Base-by-base conservation (phyloP, 2,888 invertebrate genomes). In the Leptinotarsa peninsularis region DNA sequence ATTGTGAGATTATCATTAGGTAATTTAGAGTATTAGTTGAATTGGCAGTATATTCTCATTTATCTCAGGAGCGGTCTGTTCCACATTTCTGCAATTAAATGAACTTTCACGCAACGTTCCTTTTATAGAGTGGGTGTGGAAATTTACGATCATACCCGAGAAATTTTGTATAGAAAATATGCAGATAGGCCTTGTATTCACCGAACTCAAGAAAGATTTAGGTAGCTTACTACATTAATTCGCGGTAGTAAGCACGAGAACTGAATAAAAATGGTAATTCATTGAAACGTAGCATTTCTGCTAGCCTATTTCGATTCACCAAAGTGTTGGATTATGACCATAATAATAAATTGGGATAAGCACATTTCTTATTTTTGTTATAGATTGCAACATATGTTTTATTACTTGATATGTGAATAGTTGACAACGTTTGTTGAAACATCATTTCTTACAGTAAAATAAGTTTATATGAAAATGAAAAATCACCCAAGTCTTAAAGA, bases 61-160 rank as follows among this genome's bases (percentile, higher is more conserved):
- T 4, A 13, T 23, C 21, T 23, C 58, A 23, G 58, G 15, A 14
- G 3, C 14, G 58, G 58, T 58, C 21, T 23, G 1, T 58, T 23
- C 23, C 58, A 58, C 14, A 23, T 58, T 58, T 58, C 23, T 13
- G 15, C 23, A 23, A 21, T 58, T 58, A 14, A 58, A 58, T 58
- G 58, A 58, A 23, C 58, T 58, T 23, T 58, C 23, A 23, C 58
- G 58, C 58, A 23, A 58, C 23, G 14, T 5, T 21, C 15, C 23
- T 58, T 58, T 58, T 23, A 58, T 58, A 23, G 58, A 58, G 58
- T 58, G 23, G 58, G 21, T 58, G 58, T 58, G 58, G 58, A 58
- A 58, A 58, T 58, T 58, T 58, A 58, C 15, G 58, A 58, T 15
- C 58, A 58, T 15, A 58, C 15, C 21, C 58, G 27, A 58, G 14